These are phyloP conservation scores for Phasianus colchicus DNA, from an alignment of 2,113 vertebrate species.

Conservation along the genomic window DNA sequence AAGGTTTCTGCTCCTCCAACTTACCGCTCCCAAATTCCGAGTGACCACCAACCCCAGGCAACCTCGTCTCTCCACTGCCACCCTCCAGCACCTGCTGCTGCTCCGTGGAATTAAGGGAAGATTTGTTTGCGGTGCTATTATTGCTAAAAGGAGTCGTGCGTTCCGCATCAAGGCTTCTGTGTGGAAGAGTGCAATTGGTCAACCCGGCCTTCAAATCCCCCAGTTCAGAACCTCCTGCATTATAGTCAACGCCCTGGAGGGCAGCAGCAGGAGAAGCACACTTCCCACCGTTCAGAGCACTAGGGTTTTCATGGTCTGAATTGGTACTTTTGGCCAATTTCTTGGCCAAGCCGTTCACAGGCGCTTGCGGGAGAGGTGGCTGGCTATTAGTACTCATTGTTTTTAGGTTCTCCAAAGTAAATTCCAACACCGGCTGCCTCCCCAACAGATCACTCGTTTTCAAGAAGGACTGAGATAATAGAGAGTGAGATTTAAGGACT, in stretches of 20 bases:
- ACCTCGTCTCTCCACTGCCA: conserved; percentile 59
- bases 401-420: conserved; percentile 93
- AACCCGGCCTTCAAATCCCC: conserved; percentile 80
- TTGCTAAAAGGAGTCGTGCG: conserved; percentile 77
- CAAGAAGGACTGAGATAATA: conserved; percentile 89
- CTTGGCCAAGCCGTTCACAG: conserved; percentile 95
- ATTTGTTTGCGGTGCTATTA: conserved; percentile 80
- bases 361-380: conserved; percentile 81
- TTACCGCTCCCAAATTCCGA: conserved; percentile 68
- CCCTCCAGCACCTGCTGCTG: conserved; percentile 73
- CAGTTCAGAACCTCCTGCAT: conserved; percentile 75
- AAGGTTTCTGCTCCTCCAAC: conserved; percentile 79
- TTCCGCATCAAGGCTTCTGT: conserved; percentile 80
- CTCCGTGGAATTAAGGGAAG: conserved; percentile 71
- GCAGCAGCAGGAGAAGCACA: conserved; percentile 63
- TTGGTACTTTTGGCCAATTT: conserved; percentile 88
- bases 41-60: conserved; percentile 36
- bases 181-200: conserved; percentile 85
- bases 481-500: conserved; percentile 91
- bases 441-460: conserved; percentile 85
- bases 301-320: conserved; percentile 83
- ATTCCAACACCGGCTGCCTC: conserved; percentile 92
- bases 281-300: conserved; percentile 87
- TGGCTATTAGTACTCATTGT: conserved; percentile 89
- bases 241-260: conserved; percentile 75